Percentiles rank a stretch among this genome's conserved stretches.
Conservation (phyloP, 2,888 invertebrate species). For the Cerceris rybyensis region DNA sequence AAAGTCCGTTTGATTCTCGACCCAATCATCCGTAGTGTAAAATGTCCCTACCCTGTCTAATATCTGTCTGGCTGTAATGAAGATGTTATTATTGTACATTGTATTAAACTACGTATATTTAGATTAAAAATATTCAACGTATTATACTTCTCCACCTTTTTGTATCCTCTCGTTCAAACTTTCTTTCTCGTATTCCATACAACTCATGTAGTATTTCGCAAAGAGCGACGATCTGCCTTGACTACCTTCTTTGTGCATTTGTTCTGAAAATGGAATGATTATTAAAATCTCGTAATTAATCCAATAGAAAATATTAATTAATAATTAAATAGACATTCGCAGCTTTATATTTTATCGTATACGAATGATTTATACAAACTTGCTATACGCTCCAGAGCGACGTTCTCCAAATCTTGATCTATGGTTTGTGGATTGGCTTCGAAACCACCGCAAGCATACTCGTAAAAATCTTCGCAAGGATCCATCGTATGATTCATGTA, state of each 20-base stretch:
- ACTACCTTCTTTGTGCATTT: constrained; percentile 51
- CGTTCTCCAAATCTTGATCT: constrained; percentile 50
- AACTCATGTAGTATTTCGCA: constrained; percentile 66
- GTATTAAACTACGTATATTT: constrained; percentile 7
- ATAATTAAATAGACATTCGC: not conserved
- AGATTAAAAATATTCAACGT: constrained; percentile 11
- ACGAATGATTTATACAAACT: constrained; percentile 49
- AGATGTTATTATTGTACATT: constrained; percentile 23
- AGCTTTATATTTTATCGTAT: too few relatives aligned
- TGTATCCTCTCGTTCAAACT: constrained; percentile 44
- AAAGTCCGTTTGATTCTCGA: constrained; percentile 36
- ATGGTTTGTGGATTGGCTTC: constrained; percentile 63
- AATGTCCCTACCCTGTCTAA: constrained; percentile 63
- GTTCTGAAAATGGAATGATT: constrained; percentile 47
- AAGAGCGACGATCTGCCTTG: constrained; percentile 38
- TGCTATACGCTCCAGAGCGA: constrained; percentile 63
- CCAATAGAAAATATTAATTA: not conserved
- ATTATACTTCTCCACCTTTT: constrained; percentile 50
- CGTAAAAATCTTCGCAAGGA: constrained; percentile 73
- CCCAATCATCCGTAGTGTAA: constrained; percentile 46
- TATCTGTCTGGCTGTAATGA: constrained; percentile 54
- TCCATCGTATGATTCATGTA: constrained; percentile 73
- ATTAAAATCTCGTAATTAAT: not conserved
- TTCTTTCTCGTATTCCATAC: constrained; percentile 63
- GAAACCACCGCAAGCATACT: constrained; percentile 70